phyloP scores from a whole-genome alignment of 2,113 vertebrate species.

The Macaca mulatta region DNA sequence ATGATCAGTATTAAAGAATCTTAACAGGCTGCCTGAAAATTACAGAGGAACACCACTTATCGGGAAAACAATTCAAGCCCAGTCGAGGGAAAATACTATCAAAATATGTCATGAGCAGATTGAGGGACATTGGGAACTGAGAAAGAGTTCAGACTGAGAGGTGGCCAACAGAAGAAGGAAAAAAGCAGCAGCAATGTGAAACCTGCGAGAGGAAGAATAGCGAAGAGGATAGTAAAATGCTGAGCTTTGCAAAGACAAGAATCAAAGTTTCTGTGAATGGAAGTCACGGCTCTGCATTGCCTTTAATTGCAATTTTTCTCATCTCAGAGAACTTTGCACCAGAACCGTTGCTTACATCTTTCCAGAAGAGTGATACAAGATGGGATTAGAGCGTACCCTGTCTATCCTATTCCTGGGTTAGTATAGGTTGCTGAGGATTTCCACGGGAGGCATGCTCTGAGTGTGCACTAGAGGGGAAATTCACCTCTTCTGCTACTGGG shows the following conservation, averaged over 20 bases:
- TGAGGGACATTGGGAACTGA: background rate
- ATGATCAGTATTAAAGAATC: constrained; percentile 55
- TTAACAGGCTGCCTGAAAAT: constrained; percentile 54
- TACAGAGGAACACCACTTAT: constrained; percentile 34
- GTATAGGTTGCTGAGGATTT: background rate
- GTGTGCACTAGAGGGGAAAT: background rate
- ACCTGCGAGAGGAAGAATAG: background rate
- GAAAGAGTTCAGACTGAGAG: background rate
- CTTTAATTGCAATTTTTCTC: background rate
- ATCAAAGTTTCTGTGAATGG: background rate
- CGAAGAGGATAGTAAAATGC: background rate
- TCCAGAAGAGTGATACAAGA: background rate
- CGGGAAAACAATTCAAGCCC: constrained; percentile 3
- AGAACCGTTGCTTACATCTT: background rate
- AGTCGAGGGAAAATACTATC: constrained; percentile 10
- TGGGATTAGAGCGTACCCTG: background rate
- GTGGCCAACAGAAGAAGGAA: background rate
- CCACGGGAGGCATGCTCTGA: background rate
- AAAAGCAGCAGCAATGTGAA: too few relatives aligned
- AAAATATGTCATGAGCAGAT: background rate
- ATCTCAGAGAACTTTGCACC: background rate
- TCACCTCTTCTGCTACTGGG: background rate
- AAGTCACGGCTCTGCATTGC: background rate
- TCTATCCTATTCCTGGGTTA: background rate
- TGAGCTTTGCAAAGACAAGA: background rate